These are phyloP conservation scores for Spea bombifrons DNA, from an alignment of 2,113 vertebrate species.

Conservation along the genomic window DNA sequence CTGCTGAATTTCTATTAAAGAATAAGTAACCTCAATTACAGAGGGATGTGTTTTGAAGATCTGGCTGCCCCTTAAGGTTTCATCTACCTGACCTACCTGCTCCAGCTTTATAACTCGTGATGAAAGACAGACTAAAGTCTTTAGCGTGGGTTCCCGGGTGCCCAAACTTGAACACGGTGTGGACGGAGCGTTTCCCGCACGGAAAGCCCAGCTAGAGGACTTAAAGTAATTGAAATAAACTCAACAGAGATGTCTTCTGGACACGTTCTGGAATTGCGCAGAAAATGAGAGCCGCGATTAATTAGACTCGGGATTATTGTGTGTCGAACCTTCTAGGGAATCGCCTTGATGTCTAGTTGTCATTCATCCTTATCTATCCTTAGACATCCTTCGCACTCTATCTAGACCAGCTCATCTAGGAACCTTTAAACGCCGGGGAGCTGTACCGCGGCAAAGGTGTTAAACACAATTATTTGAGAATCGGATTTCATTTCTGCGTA, in stretches of 20 bases:
- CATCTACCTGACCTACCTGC: background rate
- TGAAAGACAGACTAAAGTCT: background rate
- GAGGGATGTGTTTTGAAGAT: background rate
- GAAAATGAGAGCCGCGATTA: background rate
- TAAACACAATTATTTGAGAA: background rate
- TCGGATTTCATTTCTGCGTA: background rate
- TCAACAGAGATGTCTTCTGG: background rate
- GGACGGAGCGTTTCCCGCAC: background rate
- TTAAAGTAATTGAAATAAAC: constrained; percentile 5
- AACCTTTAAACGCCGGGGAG: background rate
- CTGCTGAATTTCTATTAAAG: too few relatives aligned
- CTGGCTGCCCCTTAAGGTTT: background rate
- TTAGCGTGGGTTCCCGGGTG: background rate
- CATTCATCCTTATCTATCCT: background rate
- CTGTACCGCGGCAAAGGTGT: background rate
- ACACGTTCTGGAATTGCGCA: background rate
- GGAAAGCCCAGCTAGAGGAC: background rate
- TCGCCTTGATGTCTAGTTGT: background rate
- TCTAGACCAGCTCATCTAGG: background rate
- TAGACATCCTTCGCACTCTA: background rate
- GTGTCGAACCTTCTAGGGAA: background rate
- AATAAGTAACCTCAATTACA: background rate
- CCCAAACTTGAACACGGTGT: background rate
- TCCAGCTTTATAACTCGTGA: background rate
- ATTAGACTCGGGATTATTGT: constrained; percentile 6